phyloP scores from a whole-genome alignment of 1,140 invertebrate genomes.

The Drosophila chauvacae region DNA sequence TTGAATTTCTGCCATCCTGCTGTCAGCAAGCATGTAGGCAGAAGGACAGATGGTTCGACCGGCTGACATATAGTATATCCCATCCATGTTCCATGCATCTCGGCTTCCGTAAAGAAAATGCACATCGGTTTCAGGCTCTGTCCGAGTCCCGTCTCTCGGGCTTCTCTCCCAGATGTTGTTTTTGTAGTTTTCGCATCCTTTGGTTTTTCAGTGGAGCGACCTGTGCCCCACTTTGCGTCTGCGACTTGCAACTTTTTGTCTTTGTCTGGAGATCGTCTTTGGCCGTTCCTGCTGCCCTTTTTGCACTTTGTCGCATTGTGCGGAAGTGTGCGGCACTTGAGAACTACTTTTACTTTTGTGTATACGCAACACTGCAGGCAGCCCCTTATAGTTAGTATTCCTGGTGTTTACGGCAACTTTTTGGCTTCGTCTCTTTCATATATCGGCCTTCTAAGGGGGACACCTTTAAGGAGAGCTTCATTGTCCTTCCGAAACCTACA shows the following conservation, averaged over 20 bases:
- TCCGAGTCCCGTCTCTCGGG: slow-evolving; percentile 10
- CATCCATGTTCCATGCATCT: slow-evolving; percentile 31
- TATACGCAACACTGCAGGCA: slow-evolving; percentile 65
- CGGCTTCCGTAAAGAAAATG: slow-evolving; percentile 45
- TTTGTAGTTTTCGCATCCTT: slow-evolving; percentile 25
- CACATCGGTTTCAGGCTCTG: slow-evolving; percentile 39
- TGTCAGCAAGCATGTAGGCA: slow-evolving; percentile 16
- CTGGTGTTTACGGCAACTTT: slow-evolving; percentile 26
- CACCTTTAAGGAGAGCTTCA: slow-evolving; percentile 41
- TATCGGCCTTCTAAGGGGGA: slow-evolving; percentile 54
- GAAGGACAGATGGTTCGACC: slow-evolving; percentile 6
- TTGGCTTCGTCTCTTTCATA: slow-evolving; percentile 19
- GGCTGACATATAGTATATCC: slow-evolving; percentile 26
- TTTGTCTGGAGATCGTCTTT: slow-evolving; percentile 43
- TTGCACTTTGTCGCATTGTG: slow-evolving; percentile 76
- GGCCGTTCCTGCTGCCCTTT: slow-evolving; percentile 53
- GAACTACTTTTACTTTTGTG: slow-evolving; percentile 79
- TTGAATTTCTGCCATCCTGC: slow-evolving; percentile 43
- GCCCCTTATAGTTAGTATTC: slow-evolving; percentile 15
- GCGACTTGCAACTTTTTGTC: slow-evolving; percentile 71
- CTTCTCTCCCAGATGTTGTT: not conserved
- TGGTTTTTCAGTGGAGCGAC: slow-evolving; percentile 47
- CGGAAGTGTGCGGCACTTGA: slow-evolving; percentile 72
- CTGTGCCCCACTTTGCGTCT: slow-evolving; percentile 70
- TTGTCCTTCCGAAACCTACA: slow-evolving; percentile 42